Percentiles rank a stretch among this genome's conserved stretches.
phyloP scores from a whole-genome alignment of 2,113 vertebrate species.

The Hucho hucho region DNA sequence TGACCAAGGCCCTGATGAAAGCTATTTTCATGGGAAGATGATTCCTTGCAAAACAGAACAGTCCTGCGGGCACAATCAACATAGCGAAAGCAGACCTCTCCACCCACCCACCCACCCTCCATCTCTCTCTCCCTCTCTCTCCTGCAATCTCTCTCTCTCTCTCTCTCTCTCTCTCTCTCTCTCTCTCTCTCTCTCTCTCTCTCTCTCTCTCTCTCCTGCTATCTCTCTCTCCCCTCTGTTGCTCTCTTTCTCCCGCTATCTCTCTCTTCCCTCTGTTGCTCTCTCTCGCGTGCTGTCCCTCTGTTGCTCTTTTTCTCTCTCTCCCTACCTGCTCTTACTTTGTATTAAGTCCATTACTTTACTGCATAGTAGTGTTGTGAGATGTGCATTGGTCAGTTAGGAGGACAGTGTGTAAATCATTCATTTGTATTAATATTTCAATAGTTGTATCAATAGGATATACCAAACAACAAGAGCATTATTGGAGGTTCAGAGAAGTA shows the following conservation, averaged over 20 bases:
- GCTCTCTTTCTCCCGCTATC: neutral
- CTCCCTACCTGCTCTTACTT: neutral
- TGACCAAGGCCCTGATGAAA: slow-evolving; percentile 23
- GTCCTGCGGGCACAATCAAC: slow-evolving; percentile 29
- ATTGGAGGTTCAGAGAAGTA: neutral
- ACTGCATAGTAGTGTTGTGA: neutral
- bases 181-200: too few species aligned
- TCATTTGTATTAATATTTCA: neutral
- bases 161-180: neutral
- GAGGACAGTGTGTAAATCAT: neutral
- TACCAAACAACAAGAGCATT: neutral
- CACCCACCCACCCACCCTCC: neutral
- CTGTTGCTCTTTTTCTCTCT: neutral
- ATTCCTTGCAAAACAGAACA: slow-evolving; percentile 25
- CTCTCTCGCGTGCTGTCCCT: neutral
- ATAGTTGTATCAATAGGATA: neutral
- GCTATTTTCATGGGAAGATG: slow-evolving; percentile 22
- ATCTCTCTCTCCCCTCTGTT: neutral
- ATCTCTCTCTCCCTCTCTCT: neutral
- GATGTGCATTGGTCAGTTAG: neutral
- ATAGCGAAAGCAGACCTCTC: neutral
- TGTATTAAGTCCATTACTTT: neutral
- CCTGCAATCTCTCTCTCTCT: neutral
- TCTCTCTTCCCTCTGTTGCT: neutral
- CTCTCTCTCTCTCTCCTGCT: neutral